These are phyloP conservation scores for Nyctibius bracteatus DNA, from an alignment of 2,113 vertebrate species.

Conservation along the genomic window DNA sequence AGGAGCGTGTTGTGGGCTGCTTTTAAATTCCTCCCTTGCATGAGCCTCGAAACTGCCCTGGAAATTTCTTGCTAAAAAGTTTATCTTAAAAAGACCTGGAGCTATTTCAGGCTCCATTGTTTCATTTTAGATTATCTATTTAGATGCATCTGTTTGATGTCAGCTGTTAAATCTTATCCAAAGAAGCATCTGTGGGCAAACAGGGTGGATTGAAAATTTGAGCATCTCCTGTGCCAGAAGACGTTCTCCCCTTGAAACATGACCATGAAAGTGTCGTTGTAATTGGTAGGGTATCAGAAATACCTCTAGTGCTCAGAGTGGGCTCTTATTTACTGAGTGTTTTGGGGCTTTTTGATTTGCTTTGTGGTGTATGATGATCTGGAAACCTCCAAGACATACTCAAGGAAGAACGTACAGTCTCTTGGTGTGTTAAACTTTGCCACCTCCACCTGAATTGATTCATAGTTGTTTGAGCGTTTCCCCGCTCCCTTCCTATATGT, in stretches of 20 bases:
- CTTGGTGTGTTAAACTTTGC: neutral
- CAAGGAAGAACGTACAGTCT: neutral
- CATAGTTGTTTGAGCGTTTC: neutral
- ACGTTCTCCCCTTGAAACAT: neutral
- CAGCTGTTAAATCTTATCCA: neutral
- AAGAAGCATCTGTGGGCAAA: neutral
- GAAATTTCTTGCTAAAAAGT: constrained; percentile 32
- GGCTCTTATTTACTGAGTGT: neutral
- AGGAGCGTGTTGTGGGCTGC: constrained; percentile 37
- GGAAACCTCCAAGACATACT: neutral
- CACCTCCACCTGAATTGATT: neutral
- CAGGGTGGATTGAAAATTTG: neutral
- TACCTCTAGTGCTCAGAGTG: neutral
- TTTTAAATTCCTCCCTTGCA: constrained; percentile 43
- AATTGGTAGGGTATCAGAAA: neutral
- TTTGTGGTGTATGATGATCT: neutral
- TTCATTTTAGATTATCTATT: constrained; percentile 6
- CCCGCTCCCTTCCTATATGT: neutral
- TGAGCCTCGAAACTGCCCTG: constrained; percentile 18
- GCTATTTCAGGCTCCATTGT: neutral
- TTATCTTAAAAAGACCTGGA: constrained; percentile 35
- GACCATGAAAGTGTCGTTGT: neutral
- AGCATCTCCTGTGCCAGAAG: neutral
- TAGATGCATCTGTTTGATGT: constrained; percentile 52
- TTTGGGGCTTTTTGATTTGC: neutral